Base-by-base conservation (phyloP, 2,113 vertebrate genomes). In the Platichthys stellatus region DNA sequence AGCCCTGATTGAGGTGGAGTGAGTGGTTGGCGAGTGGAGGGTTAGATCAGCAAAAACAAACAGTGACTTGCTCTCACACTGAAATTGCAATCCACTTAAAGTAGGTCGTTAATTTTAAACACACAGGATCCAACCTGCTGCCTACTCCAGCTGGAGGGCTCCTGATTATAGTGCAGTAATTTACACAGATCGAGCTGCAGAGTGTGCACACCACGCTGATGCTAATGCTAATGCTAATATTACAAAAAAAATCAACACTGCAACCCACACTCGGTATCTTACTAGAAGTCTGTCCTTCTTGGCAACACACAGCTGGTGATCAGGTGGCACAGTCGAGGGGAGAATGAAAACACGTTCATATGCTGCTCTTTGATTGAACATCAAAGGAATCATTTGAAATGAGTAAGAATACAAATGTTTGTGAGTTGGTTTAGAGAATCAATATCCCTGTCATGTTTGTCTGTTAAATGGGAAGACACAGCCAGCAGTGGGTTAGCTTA, bases 261-360 rank as follows among this genome's bases (percentile, higher is more conserved):
- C 93, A 94, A 75, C 20, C 84, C 87, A 91, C 88, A 89, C 92
- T 60, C 59, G 57, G 75, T 86, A 43, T 90, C 97, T 98, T 98
- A 98, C 97, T 94, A 97, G 95, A 88, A 94, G 92, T 94, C 96
- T 96, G 95, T 98, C 95, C 95, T 98, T 97, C 95, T 96, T 96
- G 88, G 89, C 87, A 92, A 98, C 97, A 96, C 92, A 98, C 85
- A 97, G 92, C 97, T 98, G 95, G 94, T 88, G 89, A 69, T 40
- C 76, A 59, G 43, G 61, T 47, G 24, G 28, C 56, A 17, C 43
- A 28, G 47, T 57, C 5, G 26, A 82, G 58, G 53, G 47, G 47
- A 28, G 72, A 56, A 58, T 28, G 26, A 83, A 90, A 92, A 73
- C 63, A 10, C 38, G 21, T 18, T 10, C 45, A 31, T 24, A 31